A percentile compares a stretch with the other conserved stretches of the same genome.
Evolutionary conservation across 2,888 invertebrate genomes (phyloP).

Genomic region (Zygogramma bicolorata): DNA sequence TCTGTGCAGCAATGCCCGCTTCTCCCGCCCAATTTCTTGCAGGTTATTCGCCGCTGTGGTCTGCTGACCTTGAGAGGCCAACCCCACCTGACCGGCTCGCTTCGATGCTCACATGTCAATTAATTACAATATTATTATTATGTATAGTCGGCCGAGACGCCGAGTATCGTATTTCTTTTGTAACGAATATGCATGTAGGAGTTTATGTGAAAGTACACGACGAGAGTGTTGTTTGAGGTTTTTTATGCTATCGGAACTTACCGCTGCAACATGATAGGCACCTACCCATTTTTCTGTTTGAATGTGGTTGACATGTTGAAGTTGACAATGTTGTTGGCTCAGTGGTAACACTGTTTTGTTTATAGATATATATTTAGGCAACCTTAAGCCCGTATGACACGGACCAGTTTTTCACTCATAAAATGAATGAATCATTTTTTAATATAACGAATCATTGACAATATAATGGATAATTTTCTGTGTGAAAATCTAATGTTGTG

Average conservation of each 20-base stretch:
- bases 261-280: not conserved
- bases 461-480: too few species aligned
- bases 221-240: not conserved
- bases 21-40: conserved; percentile 37
- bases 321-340: too few species aligned
- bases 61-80: conserved; percentile 63
- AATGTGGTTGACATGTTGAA: too few species aligned
- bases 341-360: too few species aligned
- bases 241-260: not conserved
- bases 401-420: too few species aligned
- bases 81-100: conserved; percentile 51
- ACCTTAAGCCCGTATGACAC: too few species aligned
- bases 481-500: too few species aligned
- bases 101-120: conserved; percentile 17
- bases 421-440: too few species aligned
- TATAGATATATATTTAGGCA: too few species aligned
- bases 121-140: conserved; percentile 8
- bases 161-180: not conserved
- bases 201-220: not conserved
- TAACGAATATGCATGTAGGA: conserved; percentile 1
- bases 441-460: too few species aligned
- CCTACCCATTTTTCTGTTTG: too few species aligned
- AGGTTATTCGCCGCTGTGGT: conserved; percentile 59
- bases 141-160: not conserved
- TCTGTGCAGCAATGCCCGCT: not conserved